These are phyloP conservation scores for Dasypogon diadema DNA, from an alignment of 2,888 invertebrate species.

Conservation along the genomic window DNA sequence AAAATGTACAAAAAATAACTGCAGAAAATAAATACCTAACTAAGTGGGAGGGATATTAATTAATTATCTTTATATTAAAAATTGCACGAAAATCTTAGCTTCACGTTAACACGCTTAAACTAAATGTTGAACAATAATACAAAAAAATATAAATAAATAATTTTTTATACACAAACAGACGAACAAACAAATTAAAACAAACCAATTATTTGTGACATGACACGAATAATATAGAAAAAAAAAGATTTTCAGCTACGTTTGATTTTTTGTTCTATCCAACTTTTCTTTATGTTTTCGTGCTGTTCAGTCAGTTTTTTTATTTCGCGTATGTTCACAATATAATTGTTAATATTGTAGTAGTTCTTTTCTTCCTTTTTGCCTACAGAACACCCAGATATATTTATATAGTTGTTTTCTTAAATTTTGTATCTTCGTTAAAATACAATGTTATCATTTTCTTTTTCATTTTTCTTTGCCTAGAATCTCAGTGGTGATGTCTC, in stretches of 20 bases:
- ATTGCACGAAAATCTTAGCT: slow-evolving; percentile 14
- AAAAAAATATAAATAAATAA: neutral
- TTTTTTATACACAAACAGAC: slow-evolving; percentile 27
- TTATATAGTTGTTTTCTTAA: too few relatives aligned
- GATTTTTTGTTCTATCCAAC: neutral
- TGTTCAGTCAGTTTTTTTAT: neutral
- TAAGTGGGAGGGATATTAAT: neutral
- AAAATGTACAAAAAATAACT: too few relatives aligned
- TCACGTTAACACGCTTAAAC: neutral
- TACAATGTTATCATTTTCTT: too few relatives aligned
- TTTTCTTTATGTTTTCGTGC: neutral
- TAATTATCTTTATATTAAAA: neutral
- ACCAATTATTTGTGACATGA: slow-evolving; percentile 19
- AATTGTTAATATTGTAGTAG: slow-evolving; percentile 45
- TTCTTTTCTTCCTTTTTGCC: slow-evolving; percentile 53
- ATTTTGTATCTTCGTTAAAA: too few relatives aligned
- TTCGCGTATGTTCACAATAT: slow-evolving; percentile 11
- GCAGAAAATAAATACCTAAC: neutral
- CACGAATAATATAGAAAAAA: neutral
- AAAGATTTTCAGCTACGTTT: too few relatives aligned
- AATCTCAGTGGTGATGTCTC: neutral
- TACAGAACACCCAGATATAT: too few relatives aligned
- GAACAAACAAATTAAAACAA: slow-evolving; percentile 33
- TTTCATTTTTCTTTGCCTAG: slow-evolving; percentile 32
- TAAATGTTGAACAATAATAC: neutral